phyloP scores from a whole-genome alignment of 2,113 vertebrate species.

The Tenrec ecaudatus region DNA sequence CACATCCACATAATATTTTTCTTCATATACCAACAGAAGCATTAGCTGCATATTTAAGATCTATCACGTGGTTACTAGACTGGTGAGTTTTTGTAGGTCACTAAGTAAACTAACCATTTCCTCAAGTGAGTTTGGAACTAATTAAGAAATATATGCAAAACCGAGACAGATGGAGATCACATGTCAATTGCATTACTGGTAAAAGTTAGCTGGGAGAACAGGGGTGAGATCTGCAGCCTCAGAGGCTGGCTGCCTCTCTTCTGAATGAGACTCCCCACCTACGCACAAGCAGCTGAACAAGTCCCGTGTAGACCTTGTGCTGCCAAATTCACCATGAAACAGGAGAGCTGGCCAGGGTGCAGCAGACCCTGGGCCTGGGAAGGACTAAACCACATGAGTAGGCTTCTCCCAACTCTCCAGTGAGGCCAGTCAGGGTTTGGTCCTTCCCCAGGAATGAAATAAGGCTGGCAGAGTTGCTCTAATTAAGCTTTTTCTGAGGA shows the following conservation, averaged over 20 bases:
- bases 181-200: background rate
- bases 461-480: background rate
- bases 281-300: background rate
- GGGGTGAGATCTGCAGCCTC: background rate
- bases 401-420: background rate
- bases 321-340: background rate
- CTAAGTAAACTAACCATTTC: slow-evolving; percentile 11
- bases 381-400: background rate
- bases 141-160: background rate
- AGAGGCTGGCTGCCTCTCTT: background rate
- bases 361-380: background rate
- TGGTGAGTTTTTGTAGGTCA: background rate
- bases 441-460: background rate
- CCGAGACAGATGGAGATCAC: slow-evolving; percentile 51
- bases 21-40: background rate
- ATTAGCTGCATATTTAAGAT: slow-evolving; percentile 22
- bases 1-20: background rate
- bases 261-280: background rate
- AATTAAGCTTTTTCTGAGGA: background rate
- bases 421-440: background rate
- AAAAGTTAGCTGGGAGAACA: background rate
- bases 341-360: background rate
- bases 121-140: slow-evolving; percentile 26
- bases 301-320: background rate
- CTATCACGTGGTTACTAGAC: background rate